These are phyloP conservation scores for Monochamus saltuarius DNA, from an alignment of 1,140 invertebrate genomes.

Conservation along the genomic window DNA sequence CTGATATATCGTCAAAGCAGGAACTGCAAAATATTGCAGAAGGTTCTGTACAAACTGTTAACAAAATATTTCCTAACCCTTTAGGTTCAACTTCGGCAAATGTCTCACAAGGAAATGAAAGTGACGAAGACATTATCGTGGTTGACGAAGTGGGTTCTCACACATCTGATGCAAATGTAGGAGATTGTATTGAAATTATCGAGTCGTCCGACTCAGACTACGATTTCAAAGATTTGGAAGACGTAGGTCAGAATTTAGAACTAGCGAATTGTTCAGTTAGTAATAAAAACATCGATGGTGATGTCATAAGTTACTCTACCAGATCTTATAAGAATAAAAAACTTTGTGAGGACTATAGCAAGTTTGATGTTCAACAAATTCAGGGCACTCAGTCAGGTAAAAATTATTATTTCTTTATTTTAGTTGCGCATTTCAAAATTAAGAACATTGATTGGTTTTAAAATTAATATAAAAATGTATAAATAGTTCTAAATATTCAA, in stretches of 20 bases:
- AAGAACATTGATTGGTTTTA: too few relatives aligned
- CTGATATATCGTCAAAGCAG: constrained; percentile 5
- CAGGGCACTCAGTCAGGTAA: constrained; percentile 29
- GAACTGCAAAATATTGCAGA: not conserved
- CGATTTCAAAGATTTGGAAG: constrained; percentile 10
- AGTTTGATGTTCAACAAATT: constrained; percentile 20
- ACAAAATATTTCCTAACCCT: not conserved
- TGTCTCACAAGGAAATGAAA: not conserved
- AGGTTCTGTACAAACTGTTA: not conserved
- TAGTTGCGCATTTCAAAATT: too few relatives aligned
- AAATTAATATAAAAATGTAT: too few relatives aligned
- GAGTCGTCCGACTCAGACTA: constrained; percentile 22
- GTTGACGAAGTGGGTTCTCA: not conserved
- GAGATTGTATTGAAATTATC: not conserved
- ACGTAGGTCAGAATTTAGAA: not conserved
- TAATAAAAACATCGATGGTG: not conserved
- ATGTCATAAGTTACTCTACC: not conserved
- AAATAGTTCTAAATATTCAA: too few relatives aligned
- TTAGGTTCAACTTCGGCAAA: not conserved
- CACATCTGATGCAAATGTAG: not conserved
- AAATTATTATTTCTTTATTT: too few relatives aligned
- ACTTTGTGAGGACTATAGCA: constrained; percentile 10
- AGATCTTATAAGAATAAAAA: constrained; percentile 1
- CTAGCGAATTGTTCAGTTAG: constrained; percentile 9
- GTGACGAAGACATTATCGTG: constrained; percentile 11